Base-by-base conservation (phyloP, 2,113 vertebrate genomes). In the Dipodomys merriami region DNA sequence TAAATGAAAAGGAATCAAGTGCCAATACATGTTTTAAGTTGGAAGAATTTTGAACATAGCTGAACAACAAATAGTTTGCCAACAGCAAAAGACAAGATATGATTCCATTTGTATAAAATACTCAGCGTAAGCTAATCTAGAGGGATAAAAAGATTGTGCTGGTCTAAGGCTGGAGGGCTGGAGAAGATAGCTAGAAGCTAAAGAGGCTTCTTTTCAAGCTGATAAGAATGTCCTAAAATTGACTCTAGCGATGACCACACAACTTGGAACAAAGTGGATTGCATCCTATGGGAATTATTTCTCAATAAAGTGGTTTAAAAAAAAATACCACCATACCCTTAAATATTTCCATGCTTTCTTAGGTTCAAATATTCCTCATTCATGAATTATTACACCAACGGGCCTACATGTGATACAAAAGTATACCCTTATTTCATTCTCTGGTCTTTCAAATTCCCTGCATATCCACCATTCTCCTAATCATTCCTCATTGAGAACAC, bases 41-140 rank as follows among this genome's bases (percentile, higher is more conserved):
- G 35, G 68, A 27, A 27, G 62, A 18, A 30, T 10, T 72, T 92
- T 96, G 78, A 90, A 83, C 92, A 93, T 1, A 35, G 35, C 44
- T 86, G 83, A 79, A 69, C 71, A 35, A 44, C 1, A 16, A 93
- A 91, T 65, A 93, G 86, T 57, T 53, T 8, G 25, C 5, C 29
- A 23, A 60, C 80, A 25, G 76, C 35, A 80, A 95, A 83, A 44
- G 19, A 77, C 1, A 53, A 88, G 23, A 53, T 78, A 77, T 46
- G 53, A 96, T 87, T 86, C 91, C 64, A 78, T 60, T 81, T 79
- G 35, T 35, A 68, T 49, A 25, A 76, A 83, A 83, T 90, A 67
- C 64, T 49, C 67, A 68, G 62, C 68, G 65, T 33, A 64, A 35
- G 44, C 57, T 81, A 88, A 86, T 86, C 65, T 76, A 39, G 53